These are phyloP conservation scores for Stenichneumon culpator DNA, from an alignment of 2,888 invertebrate species.

Conservation along the genomic window DNA sequence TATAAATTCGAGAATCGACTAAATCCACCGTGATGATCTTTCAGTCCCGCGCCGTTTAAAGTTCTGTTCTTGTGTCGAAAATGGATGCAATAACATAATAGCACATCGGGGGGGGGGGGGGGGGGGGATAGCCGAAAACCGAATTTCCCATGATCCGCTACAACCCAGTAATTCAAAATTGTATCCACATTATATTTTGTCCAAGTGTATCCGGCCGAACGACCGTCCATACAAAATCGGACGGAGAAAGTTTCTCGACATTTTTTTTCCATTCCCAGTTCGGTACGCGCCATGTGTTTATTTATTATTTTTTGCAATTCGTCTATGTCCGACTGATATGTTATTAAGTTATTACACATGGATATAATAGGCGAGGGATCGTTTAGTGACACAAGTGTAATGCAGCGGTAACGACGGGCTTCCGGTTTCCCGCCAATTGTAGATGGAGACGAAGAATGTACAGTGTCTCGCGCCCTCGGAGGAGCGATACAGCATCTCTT, in stretches of 20 bases:
- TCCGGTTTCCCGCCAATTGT: neutral
- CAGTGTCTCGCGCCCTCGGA: neutral
- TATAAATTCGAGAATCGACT: neutral
- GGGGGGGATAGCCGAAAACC: slow-evolving; percentile 9
- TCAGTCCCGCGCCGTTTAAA: neutral
- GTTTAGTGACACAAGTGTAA: neutral
- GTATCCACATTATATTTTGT: too few relatives aligned
- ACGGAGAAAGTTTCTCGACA: slow-evolving; percentile 20
- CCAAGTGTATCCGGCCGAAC: too few relatives aligned
- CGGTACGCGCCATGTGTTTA: too few relatives aligned
- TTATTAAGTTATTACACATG: neutral
- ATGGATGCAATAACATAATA: too few relatives aligned
- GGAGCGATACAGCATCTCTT: neutral
- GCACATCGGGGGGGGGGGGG: too few relatives aligned
- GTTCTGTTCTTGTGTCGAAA: too few relatives aligned
- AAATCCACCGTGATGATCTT: neutral
- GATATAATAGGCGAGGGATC: neutral
- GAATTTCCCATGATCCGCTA: neutral
- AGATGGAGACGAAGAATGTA: neutral
- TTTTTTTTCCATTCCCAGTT: neutral
- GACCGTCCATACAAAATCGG: neutral
- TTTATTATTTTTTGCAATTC: neutral
- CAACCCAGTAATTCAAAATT: too few relatives aligned
- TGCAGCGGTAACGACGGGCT: neutral
- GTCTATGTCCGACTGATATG: neutral